phyloP scores from a whole-genome alignment of 1,140 invertebrate genomes.

The Philopotamus ludificatus region DNA sequence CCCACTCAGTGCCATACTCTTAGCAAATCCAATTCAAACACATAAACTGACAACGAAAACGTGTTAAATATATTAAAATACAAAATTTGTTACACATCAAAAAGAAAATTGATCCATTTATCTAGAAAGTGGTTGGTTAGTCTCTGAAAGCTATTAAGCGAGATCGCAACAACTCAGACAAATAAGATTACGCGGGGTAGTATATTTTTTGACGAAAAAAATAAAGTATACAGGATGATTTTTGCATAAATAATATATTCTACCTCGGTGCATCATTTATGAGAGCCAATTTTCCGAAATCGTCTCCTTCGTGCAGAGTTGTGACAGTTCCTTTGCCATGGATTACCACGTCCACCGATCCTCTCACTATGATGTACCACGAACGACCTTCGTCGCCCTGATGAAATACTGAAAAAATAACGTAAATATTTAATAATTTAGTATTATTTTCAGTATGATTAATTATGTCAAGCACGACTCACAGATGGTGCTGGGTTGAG shows the following conservation, averaged over 20 bases:
- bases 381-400: constrained; percentile 87
- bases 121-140: too few relatives aligned
- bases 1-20: too few relatives aligned
- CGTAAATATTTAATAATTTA: too few relatives aligned
- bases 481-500: constrained; percentile 76
- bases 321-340: constrained; percentile 84
- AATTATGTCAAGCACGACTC: constrained; percentile 52
- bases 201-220: neutral
- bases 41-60: too few relatives aligned
- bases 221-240: neutral
- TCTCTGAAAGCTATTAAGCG: too few relatives aligned
- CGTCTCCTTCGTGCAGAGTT: constrained; percentile 81
- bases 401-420: constrained; percentile 70
- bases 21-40: too few relatives aligned
- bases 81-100: too few relatives aligned
- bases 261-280: constrained; percentile 86
- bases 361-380: constrained; percentile 85
- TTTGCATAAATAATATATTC: neutral
- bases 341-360: constrained; percentile 84
- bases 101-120: too few relatives aligned
- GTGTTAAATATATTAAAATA: too few relatives aligned
- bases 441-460: neutral
- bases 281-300: constrained; percentile 85
- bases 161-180: too few relatives aligned
- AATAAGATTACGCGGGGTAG: too few relatives aligned